Conservation (phyloP, 2,113 vertebrate genomes). For the Plotosus lineatus region DNA sequence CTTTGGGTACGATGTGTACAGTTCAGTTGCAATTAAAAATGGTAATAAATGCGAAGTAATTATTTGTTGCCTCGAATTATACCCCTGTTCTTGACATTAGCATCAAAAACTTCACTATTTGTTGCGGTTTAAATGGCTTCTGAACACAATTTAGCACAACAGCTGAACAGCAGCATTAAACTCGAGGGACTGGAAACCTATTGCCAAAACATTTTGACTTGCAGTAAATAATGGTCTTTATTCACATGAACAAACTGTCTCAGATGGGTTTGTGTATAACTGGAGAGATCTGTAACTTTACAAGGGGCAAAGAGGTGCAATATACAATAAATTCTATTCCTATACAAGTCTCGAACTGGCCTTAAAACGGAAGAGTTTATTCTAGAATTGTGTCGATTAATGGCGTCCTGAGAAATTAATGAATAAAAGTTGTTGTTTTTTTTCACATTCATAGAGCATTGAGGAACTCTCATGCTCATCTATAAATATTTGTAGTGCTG, state of each 20-base stretch:
- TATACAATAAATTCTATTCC: background rate
- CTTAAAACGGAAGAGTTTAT: no score
- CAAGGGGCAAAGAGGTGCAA: background rate
- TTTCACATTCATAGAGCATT: no score
- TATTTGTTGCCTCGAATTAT: background rate
- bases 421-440: background rate
- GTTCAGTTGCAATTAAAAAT: conserved; percentile 73
- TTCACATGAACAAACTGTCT: background rate
- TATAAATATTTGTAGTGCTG: background rate
- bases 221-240: no score
- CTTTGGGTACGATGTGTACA: conserved; percentile 87
- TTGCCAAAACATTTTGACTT: background rate
- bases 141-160: no score
- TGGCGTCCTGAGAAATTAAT: background rate
- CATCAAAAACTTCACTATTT: background rate
- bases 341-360: background rate
- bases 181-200: no score
- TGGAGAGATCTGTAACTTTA: background rate
- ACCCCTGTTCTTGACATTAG: background rate
- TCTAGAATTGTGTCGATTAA: background rate
- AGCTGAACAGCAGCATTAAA: no score
- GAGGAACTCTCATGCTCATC: background rate
- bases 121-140: background rate
- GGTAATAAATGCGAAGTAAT: conserved; percentile 69
- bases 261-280: background rate